Conservation (phyloP, 2,797 vertebrate genomes). For the Morelia viridis region DNA sequence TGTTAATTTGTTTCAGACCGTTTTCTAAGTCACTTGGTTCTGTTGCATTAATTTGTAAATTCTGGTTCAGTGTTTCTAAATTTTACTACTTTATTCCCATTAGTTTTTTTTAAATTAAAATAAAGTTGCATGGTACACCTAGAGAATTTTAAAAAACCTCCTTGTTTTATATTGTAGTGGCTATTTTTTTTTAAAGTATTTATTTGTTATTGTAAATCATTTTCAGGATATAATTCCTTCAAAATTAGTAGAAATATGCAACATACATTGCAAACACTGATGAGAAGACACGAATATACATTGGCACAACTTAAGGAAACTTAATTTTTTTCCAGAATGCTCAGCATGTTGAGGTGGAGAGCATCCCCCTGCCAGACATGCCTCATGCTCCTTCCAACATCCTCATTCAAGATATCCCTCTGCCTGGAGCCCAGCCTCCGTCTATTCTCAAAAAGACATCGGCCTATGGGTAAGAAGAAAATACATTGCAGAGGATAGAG, state of each 20-base stretch:
- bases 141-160: neutral
- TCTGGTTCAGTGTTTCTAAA: neutral
- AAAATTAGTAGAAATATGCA: neutral
- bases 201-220: neutral
- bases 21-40: neutral
- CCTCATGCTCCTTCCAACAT: slow-evolving; percentile 98
- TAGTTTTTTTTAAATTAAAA: neutral
- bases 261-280: neutral
- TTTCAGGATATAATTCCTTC: neutral
- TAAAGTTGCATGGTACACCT: neutral
- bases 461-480: slow-evolving; percentile 82
- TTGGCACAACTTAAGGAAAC: slow-evolving; percentile 29
- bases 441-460: slow-evolving; percentile 95
- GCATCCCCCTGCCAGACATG: slow-evolving; percentile 98
- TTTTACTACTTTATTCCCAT: neutral
- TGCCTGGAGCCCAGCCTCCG: slow-evolving; percentile 94
- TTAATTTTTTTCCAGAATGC: slow-evolving; percentile 81
- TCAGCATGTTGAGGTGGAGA: slow-evolving; percentile 96
- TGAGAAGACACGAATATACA: neutral
- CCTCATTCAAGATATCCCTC: slow-evolving; percentile 95
- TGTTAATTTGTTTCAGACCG: neutral
- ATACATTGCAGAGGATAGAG: neutral
- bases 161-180: neutral
- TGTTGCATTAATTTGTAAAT: neutral
- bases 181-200: no score